Conservation (phyloP, 2,888 invertebrate genomes). For the Cataglyphis altisquamis region DNA sequence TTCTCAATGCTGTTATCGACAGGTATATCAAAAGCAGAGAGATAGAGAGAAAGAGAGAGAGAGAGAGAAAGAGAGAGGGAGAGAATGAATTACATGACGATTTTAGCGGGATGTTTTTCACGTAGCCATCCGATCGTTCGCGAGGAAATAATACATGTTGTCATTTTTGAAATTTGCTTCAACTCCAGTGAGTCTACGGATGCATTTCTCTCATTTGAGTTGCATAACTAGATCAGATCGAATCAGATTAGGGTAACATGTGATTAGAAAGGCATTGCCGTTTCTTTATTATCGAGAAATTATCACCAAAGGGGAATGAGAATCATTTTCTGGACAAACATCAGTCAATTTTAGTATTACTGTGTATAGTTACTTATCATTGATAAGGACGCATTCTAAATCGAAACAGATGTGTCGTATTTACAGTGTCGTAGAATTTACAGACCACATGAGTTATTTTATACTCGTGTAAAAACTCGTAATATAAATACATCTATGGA, state of each 20-base stretch:
- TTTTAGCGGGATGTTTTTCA: slow-evolving; percentile 43
- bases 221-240: slow-evolving; percentile 19
- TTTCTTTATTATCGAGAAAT: slow-evolving; percentile 29
- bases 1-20: slow-evolving; percentile 68
- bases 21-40: slow-evolving; percentile 55
- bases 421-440: background rate
- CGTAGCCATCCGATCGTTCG: background rate
- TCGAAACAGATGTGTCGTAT: background rate
- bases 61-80: background rate
- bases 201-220: background rate
- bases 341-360: background rate
- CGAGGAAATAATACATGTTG: slow-evolving; percentile 29
- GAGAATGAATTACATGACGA: slow-evolving; percentile 60
- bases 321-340: background rate
- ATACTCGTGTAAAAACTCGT: background rate
- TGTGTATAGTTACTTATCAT: background rate
- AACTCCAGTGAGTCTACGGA: background rate
- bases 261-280: background rate
- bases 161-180: slow-evolving; percentile 38
- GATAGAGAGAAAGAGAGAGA: background rate
- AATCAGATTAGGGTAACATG: background rate
- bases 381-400: background rate
- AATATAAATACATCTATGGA: background rate
- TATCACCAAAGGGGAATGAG: background rate
- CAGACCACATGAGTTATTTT: background rate